Percentiles rank a stretch among this genome's conserved stretches.
These are phyloP conservation scores for Rhagium mordax DNA, from an alignment of 2,888 invertebrate genomes.

Conservation along the genomic window DNA sequence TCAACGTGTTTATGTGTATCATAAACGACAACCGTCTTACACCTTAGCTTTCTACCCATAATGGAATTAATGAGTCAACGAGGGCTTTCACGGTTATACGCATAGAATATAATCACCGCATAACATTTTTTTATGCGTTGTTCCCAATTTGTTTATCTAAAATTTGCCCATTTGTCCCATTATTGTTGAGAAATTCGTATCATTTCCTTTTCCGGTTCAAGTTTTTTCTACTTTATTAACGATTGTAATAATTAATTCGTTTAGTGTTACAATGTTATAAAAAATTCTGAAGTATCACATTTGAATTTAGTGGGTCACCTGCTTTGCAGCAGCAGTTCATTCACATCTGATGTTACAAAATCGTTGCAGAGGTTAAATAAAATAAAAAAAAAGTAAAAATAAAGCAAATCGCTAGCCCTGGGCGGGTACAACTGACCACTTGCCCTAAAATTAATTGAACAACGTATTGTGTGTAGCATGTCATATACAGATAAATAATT, in stretches of 20 bases:
- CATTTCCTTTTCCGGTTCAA: background rate
- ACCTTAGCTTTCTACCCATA: no score
- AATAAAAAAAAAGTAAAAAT: background rate
- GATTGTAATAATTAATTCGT: background rate
- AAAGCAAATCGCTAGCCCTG: background rate
- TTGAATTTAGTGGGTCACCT: background rate
- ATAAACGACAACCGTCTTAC: no score
- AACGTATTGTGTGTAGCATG: no score
- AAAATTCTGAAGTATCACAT: background rate
- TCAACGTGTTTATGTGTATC: no score
- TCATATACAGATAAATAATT: no score
- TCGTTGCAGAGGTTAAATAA: background rate
- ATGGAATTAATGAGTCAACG: no score
- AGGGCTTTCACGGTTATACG: no score
- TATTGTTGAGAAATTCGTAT: background rate
- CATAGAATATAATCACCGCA: no score
- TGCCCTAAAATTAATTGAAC: no score
- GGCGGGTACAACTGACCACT: no score
- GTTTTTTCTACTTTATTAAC: background rate
- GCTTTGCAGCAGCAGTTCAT: background rate
- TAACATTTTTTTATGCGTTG: no score
- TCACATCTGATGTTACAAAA: background rate
- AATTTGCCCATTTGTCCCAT: background rate
- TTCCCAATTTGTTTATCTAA: background rate
- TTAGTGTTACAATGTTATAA: background rate